phyloP scores from a whole-genome alignment of 2,113 vertebrate genomes.

The Bos taurus region DNA sequence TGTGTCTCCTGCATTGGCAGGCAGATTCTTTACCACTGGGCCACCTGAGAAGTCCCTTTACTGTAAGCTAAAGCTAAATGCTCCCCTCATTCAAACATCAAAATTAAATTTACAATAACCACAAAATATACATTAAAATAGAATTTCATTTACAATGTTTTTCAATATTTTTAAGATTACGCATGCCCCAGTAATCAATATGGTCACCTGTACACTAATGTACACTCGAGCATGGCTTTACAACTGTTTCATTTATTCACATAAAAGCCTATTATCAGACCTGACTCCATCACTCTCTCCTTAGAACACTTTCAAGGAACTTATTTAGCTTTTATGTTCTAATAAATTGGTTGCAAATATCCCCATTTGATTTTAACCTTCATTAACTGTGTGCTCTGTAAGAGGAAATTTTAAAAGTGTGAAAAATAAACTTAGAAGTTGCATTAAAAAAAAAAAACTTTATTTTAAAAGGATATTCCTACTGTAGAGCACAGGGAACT shows the following conservation, averaged over 20 bases:
- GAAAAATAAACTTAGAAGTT: not conserved
- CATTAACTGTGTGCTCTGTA: not conserved
- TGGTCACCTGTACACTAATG: not conserved
- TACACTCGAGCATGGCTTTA: not conserved
- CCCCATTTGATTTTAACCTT: not conserved
- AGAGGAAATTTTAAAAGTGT: not conserved
- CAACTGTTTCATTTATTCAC: not conserved
- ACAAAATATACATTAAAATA: not conserved
- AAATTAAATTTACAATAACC: not conserved
- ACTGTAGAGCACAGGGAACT: not conserved
- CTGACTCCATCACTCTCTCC: not conserved
- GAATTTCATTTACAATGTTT: not conserved
- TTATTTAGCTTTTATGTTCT: not conserved
- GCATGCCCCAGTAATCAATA: not conserved
- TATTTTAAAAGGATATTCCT: not conserved
- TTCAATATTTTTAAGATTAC: not conserved
- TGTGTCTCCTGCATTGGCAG: not conserved
- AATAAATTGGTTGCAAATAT: not conserved
- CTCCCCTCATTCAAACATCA: not conserved
- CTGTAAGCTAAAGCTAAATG: not conserved
- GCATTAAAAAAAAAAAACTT: not conserved
- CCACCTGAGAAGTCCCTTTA: not conserved
- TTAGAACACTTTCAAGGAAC: not conserved
- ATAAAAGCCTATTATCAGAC: not conserved
- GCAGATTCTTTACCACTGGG: accelerated